Evolutionary conservation across 2,113 vertebrate genomes (phyloP), one percentile per base, ranked within the genome.

Genomic region (Cyprinodon variegatus): DNA sequence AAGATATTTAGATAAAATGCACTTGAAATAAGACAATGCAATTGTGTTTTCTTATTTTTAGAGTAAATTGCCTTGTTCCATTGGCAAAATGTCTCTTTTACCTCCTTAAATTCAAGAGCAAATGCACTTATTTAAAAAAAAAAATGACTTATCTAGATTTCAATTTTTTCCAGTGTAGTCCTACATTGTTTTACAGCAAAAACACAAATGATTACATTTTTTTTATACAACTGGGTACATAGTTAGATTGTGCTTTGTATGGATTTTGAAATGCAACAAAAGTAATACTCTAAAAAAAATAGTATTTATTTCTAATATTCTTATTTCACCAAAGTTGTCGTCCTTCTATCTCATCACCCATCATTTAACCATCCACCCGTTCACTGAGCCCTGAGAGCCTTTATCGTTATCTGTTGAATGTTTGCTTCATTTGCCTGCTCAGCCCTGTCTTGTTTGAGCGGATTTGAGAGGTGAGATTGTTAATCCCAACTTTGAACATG

Each of bases 401-500:
- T 84, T 81, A 72, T 72, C 77, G 78, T 88, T 96, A 96, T 96
- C 96, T 93, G 91, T 60, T 67, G 89, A 93, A 94, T 87, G 72
- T 69, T 88, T 89, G 93, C 95, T 96, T 96, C 95, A 96, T 96
- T 95, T 92, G 45, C 87, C 76, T n/a, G 76, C 77, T 76, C 83
- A 80, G 80, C 74, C 75, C 71, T 62, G 93, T 82, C 91, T 92
- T 91, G 93, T 98, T 97, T 98, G 97, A 99, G 96, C 96, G 96
- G 97, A 98, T 99, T 98, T 96, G 88, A 89, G 87, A 89, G 89
- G 92, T 92, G 88, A 92, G 95, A 95, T 87, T 95, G 95, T 95
- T 98, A 97, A 98, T 98, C 98, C 96, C 79, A 96, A 97, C 90
- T 97, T 97, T 96, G 96, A 98, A 97, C 96, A 96, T 96, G 95